A percentile compares a stretch with the other conserved stretches of the same genome.
phyloP scores from a whole-genome alignment of 2,113 vertebrate genomes.

The Craseonycteris thonglongyai region DNA sequence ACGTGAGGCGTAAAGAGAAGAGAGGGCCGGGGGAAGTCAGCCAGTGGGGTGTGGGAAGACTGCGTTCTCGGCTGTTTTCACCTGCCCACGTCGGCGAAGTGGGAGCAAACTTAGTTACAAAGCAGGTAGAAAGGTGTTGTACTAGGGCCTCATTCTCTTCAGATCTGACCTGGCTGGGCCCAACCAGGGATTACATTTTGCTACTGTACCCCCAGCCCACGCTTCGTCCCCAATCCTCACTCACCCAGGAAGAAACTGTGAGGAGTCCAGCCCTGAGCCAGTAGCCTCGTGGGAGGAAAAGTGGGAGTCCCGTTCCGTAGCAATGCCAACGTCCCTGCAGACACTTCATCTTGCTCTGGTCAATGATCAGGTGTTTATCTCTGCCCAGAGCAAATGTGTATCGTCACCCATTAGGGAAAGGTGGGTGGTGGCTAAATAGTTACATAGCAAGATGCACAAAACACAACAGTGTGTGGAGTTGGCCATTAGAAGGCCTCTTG shows the following conservation, averaged over 20 bases:
- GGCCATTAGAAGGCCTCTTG: not conserved
- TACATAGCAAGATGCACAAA: not conserved
- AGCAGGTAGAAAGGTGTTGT: not conserved
- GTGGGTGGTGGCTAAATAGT: not conserved
- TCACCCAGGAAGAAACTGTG: too few relatives aligned
- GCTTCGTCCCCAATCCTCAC: rapidly evolving
- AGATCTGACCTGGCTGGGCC: not conserved
- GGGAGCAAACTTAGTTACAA: too few relatives aligned
- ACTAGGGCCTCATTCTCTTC: not conserved
- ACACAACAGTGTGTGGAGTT: not conserved
- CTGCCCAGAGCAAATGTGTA: not conserved
- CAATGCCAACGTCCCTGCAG: not conserved
- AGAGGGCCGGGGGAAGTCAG: too few relatives aligned
- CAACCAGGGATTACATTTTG: not conserved
- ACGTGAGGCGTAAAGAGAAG: too few relatives aligned
- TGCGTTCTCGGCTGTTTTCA: not conserved
- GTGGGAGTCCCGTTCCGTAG: not conserved
- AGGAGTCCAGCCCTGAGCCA: not conserved
- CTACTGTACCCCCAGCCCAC: not conserved
- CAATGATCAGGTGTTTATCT: not conserved
- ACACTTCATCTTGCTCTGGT: not conserved
- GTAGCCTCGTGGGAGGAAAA: not conserved
- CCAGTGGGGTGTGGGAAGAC: too few relatives aligned
- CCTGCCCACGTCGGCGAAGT: not conserved
- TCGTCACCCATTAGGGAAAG: not conserved